These are phyloP conservation scores for Sarcophilus harrisii DNA, from an alignment of 2,797 vertebrate species.

Conservation along the genomic window DNA sequence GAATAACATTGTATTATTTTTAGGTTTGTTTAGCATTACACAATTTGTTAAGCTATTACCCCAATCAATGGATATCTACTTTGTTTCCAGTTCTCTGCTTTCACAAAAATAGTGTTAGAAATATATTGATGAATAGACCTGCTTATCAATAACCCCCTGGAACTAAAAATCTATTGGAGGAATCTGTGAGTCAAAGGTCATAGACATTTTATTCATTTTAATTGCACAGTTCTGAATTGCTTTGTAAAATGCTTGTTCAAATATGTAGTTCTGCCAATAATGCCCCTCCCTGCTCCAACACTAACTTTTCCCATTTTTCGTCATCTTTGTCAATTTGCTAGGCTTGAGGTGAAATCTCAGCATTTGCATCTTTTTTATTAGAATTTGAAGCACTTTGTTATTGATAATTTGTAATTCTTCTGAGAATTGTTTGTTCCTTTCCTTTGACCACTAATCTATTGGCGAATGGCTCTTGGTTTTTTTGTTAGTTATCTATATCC, in stretches of 20 bases:
- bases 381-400: not conserved
- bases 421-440: not conserved
- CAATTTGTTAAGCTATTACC: not conserved
- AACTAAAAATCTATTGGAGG: not conserved
- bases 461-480: not conserved
- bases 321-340: not conserved
- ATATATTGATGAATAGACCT: not conserved
- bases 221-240: not conserved
- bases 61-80: not conserved
- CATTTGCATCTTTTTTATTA: not conserved
- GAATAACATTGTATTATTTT: too few relatives aligned
- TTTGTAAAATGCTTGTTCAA: not conserved
- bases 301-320: not conserved
- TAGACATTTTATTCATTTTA: not conserved
- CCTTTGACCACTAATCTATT: not conserved
- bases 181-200: not conserved
- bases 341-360: not conserved
- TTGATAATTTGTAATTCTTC: not conserved
- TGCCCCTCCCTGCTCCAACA: not conserved
- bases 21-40: not conserved
- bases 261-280: not conserved
- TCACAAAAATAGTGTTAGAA: not conserved
- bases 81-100: not conserved
- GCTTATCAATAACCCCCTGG: not conserved
- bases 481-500: not conserved